Percentiles rank a stretch among this genome's conserved stretches.
Evolutionary conservation across 2,113 vertebrate species (phyloP).

Genomic region (Periophthalmodon schlosseri): DNA sequence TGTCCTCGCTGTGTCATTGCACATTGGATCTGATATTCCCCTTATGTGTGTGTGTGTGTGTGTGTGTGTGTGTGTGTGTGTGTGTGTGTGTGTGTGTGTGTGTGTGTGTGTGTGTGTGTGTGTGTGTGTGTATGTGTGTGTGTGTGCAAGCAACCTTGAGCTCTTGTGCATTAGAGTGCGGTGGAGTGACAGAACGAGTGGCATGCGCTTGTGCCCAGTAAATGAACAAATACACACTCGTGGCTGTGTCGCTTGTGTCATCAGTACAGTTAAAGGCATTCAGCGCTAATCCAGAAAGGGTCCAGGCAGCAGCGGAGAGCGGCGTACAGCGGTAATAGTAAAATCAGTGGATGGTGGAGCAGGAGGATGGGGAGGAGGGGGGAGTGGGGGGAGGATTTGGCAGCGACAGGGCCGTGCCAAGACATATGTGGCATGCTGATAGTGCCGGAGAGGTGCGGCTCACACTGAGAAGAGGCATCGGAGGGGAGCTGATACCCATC

Average conservation of each 20-base stretch:
- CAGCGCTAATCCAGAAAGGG: slow-evolving; percentile 48
- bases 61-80: slow-evolving; percentile 35
- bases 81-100: slow-evolving; percentile 33
- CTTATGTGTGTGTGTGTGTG: slow-evolving; percentile 53
- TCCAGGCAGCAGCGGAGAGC: slow-evolving; percentile 11
- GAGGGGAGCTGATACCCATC: slow-evolving; percentile 58
- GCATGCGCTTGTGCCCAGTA: slow-evolving; percentile 63
- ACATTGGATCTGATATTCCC: slow-evolving; percentile 70
- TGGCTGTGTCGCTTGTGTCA: slow-evolving; percentile 71
- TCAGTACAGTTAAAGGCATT: slow-evolving; percentile 59
- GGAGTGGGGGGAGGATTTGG: slow-evolving; percentile 60
- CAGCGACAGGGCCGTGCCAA: slow-evolving; percentile 66
- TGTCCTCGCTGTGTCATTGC: slow-evolving; percentile 74
- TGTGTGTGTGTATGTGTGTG: slow-evolving; percentile 32
- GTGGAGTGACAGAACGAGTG: slow-evolving; percentile 17
- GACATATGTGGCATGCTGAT: slow-evolving; percentile 77
- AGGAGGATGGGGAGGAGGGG: slow-evolving; percentile 49
- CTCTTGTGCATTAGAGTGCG: slow-evolving; percentile 34
- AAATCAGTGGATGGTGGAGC: slow-evolving; percentile 66
- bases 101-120: slow-evolving; percentile 36
- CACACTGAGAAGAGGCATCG: slow-evolving; percentile 54
- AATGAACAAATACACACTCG: slow-evolving; percentile 71
- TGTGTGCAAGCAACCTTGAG: slow-evolving; percentile 18
- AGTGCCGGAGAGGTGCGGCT: slow-evolving; percentile 64
- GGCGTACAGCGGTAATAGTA: slow-evolving; percentile 48